Evolutionary conservation across 2,888 invertebrate species (phyloP).

Genomic region (Eupsilia transversa): DNA sequence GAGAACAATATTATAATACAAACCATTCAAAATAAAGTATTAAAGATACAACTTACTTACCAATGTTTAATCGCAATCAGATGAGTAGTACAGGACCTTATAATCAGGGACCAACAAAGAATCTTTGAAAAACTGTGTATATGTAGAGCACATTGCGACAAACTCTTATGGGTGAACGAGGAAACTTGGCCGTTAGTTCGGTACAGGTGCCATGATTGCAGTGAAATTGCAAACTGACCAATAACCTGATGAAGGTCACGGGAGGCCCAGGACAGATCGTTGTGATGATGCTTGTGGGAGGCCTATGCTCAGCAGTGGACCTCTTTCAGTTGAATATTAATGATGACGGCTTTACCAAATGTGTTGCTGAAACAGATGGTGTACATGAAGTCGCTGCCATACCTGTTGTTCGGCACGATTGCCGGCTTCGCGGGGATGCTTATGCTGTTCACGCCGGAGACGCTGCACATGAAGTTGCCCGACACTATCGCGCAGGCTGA

Average conservation of each 20-base stretch:
- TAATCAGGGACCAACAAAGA: background rate
- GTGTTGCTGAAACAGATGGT: slow-evolving; percentile 33
- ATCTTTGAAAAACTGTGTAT: background rate
- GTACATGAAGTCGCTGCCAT: slow-evolving; percentile 51
- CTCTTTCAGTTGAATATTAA: background rate
- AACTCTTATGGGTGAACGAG: background rate
- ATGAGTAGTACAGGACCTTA: background rate
- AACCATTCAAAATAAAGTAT: background rate
- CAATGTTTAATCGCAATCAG: background rate
- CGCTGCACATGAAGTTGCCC: slow-evolving; percentile 54
- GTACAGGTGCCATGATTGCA: background rate
- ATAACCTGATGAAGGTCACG: background rate
- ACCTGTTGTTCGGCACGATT: slow-evolving; percentile 53
- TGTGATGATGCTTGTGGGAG: background rate
- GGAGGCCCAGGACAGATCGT: background rate
- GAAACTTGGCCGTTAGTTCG: background rate
- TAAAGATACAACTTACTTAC: background rate
- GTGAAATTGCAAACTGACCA: background rate
- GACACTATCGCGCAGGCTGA: slow-evolving; percentile 59
- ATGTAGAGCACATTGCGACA: background rate
- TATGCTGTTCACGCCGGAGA: slow-evolving; percentile 63
- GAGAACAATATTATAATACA: no score
- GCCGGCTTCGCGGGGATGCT: slow-evolving; percentile 51
- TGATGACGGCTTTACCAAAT: background rate
- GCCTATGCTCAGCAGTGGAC: background rate